Evolutionary conservation across 2,888 invertebrate species (phyloP).

Genomic region (Agrotis clavis): DNA sequence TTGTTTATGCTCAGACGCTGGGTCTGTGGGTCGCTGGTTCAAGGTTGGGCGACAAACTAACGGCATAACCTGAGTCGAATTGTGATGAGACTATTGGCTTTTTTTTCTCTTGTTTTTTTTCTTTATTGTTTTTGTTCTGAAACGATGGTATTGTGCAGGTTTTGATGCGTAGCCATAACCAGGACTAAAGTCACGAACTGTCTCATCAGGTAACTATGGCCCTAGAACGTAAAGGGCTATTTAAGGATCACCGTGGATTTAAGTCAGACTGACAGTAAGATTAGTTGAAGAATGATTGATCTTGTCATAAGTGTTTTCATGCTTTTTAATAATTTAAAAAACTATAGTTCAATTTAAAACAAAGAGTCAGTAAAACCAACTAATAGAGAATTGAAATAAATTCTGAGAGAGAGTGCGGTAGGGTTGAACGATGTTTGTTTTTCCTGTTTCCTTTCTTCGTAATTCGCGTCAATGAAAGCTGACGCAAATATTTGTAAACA

Average conservation of each 20-base stretch:
- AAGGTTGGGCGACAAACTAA: constrained; percentile 44
- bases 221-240: too few species aligned
- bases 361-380: too few species aligned
- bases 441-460: constrained; percentile 1
- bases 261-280: too few species aligned
- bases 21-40: constrained; percentile 39
- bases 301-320: too few species aligned
- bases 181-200: too few species aligned
- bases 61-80: neutral
- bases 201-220: too few species aligned
- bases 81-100: neutral
- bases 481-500: constrained; percentile 14
- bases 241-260: too few species aligned
- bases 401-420: constrained; percentile 2
- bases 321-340: too few species aligned
- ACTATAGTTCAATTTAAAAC: too few species aligned
- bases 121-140: neutral
- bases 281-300: too few species aligned
- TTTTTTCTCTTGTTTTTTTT: neutral
- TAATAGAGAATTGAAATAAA: neutral
- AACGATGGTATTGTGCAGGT: too few species aligned
- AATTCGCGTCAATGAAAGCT: constrained; percentile 1
- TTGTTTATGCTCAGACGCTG: constrained; percentile 32
- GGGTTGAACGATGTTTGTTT: constrained; percentile 10
- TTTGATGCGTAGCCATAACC: too few species aligned